Percentiles rank a stretch among this genome's conserved stretches.
These are phyloP conservation scores for Luehdorfia chinensis DNA, from an alignment of 1,140 invertebrate genomes.

Conservation along the genomic window DNA sequence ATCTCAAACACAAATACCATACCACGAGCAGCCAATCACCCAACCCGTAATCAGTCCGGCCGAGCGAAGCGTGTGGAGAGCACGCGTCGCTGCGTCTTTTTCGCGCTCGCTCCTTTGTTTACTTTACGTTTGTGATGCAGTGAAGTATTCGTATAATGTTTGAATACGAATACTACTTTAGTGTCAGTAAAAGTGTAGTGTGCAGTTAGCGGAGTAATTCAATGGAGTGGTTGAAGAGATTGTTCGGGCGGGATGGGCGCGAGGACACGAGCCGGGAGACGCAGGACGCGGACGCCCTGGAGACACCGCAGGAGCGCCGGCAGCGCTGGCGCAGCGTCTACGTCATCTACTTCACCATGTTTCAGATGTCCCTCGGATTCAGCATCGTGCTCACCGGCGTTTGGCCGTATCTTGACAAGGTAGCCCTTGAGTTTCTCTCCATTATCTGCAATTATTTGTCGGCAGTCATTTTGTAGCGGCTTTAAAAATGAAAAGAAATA, in stretches of 20 bases:
- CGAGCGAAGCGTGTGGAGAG: neutral
- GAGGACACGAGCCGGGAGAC: constrained; percentile 32
- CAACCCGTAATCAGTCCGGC: constrained; percentile 12
- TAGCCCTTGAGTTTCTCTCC: constrained; percentile 48
- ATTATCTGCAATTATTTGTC: too few relatives aligned
- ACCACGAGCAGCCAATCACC: neutral
- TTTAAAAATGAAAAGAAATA: too few relatives aligned
- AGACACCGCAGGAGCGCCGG: constrained; percentile 81
- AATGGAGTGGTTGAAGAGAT: constrained; percentile 13
- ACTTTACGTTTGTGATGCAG: constrained; percentile 2
- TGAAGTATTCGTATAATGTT: constrained; percentile 4
- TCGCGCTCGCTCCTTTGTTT: constrained; percentile 13
- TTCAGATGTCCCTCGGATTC: constrained; percentile 93
- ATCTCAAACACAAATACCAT: constrained; percentile 6
- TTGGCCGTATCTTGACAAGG: constrained; percentile 93
- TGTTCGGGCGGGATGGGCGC: constrained; percentile 12
- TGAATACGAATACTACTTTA: neutral
- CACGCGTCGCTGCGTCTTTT: neutral
- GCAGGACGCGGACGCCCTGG: constrained; percentile 67
- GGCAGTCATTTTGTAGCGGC: too few relatives aligned
- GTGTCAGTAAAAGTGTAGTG: constrained; percentile 7
- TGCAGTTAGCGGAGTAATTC: too few relatives aligned
- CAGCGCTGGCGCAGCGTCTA: constrained; percentile 88
- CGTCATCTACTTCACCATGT: constrained; percentile 95
- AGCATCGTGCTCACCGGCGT: constrained; percentile 93